Evolutionary conservation across 1,140 invertebrate genomes (phyloP), one percentile per base, ranked within the genome.

Genomic region (Globodera rostochiensis): DNA sequence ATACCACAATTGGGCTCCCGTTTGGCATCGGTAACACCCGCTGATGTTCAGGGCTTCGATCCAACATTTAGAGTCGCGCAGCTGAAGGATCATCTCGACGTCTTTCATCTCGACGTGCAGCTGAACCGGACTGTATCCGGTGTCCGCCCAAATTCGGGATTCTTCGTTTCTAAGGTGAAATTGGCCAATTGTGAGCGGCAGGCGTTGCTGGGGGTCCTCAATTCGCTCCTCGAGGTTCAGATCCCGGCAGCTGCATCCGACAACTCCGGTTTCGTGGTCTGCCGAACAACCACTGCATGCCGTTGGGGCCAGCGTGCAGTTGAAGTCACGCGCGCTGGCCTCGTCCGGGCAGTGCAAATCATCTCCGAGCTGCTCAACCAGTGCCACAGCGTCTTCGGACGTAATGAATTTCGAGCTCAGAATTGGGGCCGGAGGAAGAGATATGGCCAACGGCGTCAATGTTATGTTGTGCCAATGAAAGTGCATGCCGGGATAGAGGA

Each of bases 381-480:
- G 36, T 1, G 73, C 73, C 7, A 25, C 73, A 3, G 73, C 36
- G 5, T 11, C 6, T 45, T 25, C 49, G 2, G n/a, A 11, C 9
- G 73, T 53, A 9, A 74, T 47, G 57, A 74, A 74, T 74, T 57
- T 74, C 8, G 49, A n/a, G 19, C 49, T n/a, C 8, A 74, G 73
- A 21, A 25, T 46, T 1, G 73, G 73, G 0, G 46, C 8, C 7
- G 73, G 73, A 1, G 73, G 73, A 0, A 74, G 45, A 74, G 21
- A 74, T 21, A 49, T 46, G 73, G 49, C 21, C 19, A 57, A 25
- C 6, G 49, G 45, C 8, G 49, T 74, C 25, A 74, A 9, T n/a
- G 73, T 7, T 9, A 49, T 11, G 25, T 46, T 74, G 4, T 36
- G 8, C 73, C 73, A 53, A 74, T 46, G 49, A 9, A 8, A 8